phyloP scores from a whole-genome alignment of 1,140 invertebrate species.

The Penaeus chinensis region DNA sequence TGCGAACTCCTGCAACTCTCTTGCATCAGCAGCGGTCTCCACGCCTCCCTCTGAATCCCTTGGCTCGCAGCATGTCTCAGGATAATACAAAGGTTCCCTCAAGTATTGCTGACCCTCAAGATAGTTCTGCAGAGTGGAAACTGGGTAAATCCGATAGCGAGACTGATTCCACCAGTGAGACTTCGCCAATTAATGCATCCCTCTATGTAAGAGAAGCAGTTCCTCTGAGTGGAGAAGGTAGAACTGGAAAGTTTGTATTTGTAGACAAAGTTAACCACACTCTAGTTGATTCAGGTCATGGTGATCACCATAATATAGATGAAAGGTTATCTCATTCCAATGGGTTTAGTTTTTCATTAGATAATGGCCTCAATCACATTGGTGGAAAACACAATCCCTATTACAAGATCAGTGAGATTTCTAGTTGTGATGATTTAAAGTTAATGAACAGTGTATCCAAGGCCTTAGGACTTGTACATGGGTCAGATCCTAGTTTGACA shows the following conservation, averaged over 20 bases:
- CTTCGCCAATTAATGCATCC: conserved; percentile 27
- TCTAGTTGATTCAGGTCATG: conserved; percentile 19
- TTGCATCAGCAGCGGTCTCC: conserved; percentile 37
- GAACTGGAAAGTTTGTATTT: conserved; percentile 51
- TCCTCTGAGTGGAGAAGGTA: conserved; percentile 14
- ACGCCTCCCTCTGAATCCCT: conserved; percentile 27
- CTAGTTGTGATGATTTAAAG: conserved; percentile 53
- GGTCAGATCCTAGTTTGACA: conserved; percentile 48
- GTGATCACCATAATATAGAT: conserved; percentile 18
- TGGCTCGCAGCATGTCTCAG: not conserved
- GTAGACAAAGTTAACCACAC: conserved; percentile 32
- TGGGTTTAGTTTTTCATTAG: conserved; percentile 56
- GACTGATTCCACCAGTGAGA: conserved; percentile 46
- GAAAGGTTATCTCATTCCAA: conserved; percentile 42
- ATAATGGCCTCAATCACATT: conserved; percentile 58
- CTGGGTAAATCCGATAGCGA: conserved; percentile 36
- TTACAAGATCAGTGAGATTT: conserved; percentile 44
- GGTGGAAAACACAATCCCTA: conserved; percentile 33
- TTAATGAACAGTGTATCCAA: conserved; percentile 42
- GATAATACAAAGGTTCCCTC: conserved; percentile 2
- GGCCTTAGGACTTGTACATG: conserved; percentile 17
- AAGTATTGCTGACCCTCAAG: conserved; percentile 5
- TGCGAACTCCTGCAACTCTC: conserved; percentile 42
- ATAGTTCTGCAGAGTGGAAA: conserved; percentile 14
- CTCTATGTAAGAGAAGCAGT: conserved; percentile 43